Base-by-base conservation (phyloP, 2,113 vertebrate genomes). In the Ascaphus truei region DNA sequence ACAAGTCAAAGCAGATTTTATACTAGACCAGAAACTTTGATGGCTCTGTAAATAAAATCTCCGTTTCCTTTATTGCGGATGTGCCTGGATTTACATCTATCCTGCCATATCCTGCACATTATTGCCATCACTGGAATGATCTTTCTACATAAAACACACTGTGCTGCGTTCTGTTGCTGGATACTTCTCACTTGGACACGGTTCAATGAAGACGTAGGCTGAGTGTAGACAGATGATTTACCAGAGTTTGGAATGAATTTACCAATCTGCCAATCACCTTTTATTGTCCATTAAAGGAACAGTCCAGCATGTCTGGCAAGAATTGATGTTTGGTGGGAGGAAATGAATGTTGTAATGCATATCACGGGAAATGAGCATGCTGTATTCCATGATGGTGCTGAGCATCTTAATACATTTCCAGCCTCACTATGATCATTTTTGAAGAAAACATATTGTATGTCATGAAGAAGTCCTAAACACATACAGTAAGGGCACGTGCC, bases 31-130 rank as follows among this genome's bases (percentile, higher is more conserved):
- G 31, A 55, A 43, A 29, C 16, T 7, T 47, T 57, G 65, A 36
- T 48, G 53, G 20, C 13, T 68, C 52, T 68, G 53, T 68, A 68
- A 68, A 59, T 58, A 68, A 59, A 27, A 59, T 68, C 25, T 68
- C 10, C 37, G 55, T 52, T 20, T 48, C n/a, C 57, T 68, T 68
- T 59, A 68, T 68, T 58, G 65, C 53, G 65, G 65, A 68, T 59
- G 65, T 68, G 53, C 43, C 41, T 68, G 65, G 55, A 59, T 68
- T 68, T 58, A 59, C 65, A 48, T 68, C 29, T 68, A 33, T 47
- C 39, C 45, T 68, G 65, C 65, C 65, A 68, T 68, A 68, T 68
- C 65, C 65, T 68, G 65, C 33, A 50, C 59, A 20, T 20, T 50
- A 4, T 23, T 68, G 65, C 65, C 65, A 68, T 68, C 55, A 23